These are phyloP conservation scores for Parazoanthus atlanticus DNA, from an alignment of 92 coral and sea anemone species.

Conservation along the genomic window DNA sequence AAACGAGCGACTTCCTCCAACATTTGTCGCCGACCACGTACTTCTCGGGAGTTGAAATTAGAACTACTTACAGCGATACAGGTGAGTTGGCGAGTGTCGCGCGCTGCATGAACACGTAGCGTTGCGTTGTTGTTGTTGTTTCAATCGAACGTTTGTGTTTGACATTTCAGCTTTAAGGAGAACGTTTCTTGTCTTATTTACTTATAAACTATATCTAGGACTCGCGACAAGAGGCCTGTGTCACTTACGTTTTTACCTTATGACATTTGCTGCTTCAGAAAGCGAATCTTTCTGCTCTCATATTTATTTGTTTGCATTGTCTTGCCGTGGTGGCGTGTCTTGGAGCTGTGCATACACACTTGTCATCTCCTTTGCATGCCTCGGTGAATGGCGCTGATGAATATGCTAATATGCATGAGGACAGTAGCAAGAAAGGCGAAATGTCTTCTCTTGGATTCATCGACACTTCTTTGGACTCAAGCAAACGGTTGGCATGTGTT, in stretches of 20 bases:
- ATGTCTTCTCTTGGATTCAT: too few species aligned
- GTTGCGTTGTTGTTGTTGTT: neutral
- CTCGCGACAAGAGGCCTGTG: neutral
- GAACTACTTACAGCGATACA: neutral
- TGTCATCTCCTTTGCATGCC: neutral
- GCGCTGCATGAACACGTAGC: neutral
- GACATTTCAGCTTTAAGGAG: neutral
- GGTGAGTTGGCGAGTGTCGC: neutral
- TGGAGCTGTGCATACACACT: neutral
- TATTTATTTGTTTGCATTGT: neutral
- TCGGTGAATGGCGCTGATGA: neutral
- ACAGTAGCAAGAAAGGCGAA: neutral
- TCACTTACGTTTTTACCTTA: neutral
- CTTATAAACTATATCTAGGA: neutral
- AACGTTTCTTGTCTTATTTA: neutral
- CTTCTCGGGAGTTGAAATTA: neutral
- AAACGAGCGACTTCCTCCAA: neutral
- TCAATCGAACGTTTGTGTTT: neutral
- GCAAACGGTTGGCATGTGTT: too few species aligned
- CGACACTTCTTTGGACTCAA: too few species aligned
- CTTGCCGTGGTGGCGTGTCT: neutral
- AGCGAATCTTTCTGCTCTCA: neutral
- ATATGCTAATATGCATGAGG: neutral
- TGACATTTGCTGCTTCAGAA: constrained; percentile 1
- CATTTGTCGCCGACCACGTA: neutral